Percentiles rank a stretch among this genome's conserved stretches.
Conservation (phyloP, 2,797 vertebrate genomes). For the Rousettus madagascariensis region DNA sequence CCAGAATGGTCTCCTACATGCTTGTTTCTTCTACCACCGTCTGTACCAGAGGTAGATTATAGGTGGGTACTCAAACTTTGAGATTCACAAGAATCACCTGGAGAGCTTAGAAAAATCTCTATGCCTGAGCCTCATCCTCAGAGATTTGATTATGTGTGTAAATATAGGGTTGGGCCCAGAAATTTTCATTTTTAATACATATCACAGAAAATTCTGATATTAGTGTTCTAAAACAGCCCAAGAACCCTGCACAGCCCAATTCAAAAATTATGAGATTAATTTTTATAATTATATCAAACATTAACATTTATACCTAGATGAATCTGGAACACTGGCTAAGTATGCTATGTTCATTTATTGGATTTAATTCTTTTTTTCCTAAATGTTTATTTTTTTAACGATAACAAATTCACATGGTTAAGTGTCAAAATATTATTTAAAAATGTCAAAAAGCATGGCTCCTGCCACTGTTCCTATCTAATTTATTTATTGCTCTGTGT, state of each 20-base stretch:
- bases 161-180: not conserved
- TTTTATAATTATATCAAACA: not conserved
- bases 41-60: not conserved
- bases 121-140: not conserved
- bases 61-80: not conserved
- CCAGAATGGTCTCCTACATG: not conserved
- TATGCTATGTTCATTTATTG: not conserved
- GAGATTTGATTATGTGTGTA: not conserved
- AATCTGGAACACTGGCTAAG: not conserved
- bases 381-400: conserved; percentile 3
- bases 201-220: not conserved
- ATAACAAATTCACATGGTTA: not conserved
- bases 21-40: not conserved
- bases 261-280: not conserved
- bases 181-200: not conserved
- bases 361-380: not conserved
- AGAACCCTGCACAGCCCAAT: not conserved
- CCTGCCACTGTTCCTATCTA: not conserved
- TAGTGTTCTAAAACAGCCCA: not conserved
- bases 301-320: not conserved
- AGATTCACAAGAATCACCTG: not conserved
- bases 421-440: not conserved
- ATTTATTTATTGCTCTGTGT: not conserved
- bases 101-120: not conserved
- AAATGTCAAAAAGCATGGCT: not conserved